Evolutionary conservation across 2,888 invertebrate genomes (phyloP), one percentile per base, ranked within the genome.

Genomic region (Tinea trinotella): DNA sequence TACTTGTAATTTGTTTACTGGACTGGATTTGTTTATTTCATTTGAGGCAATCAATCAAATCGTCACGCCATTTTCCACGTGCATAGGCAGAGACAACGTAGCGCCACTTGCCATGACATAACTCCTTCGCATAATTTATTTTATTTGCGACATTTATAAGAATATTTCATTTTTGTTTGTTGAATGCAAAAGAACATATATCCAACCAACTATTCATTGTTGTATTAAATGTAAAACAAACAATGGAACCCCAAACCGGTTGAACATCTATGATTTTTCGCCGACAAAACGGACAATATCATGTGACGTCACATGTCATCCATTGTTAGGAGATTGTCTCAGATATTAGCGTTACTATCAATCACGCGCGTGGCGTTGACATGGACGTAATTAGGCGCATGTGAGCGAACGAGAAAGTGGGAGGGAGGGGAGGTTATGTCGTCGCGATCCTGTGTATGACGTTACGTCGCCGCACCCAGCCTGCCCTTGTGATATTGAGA

Each of bases 291-390:
- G 50, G 50, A 22, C 50, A 18, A 24, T 50, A 50, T 50, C 50
- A 48, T 50, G n/a, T 50, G 50, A 66, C 67, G 73, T 72, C 67
- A 67, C 71, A 70, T 67, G 73, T 72, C 76, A 70, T 64, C 68
- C 66, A 73, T 77, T 72, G 73, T 72, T 63, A 62, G 67, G 67
- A 68, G 66, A 70, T 68, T 75, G 78, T 79, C 76, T 71, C 65
- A 71, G 74, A 76, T 80, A 80, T 82, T 80, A 83, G 74, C 70
- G 76, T 73, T 76, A 76, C 77, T 76, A 83, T 83, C 82, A 82
- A 83, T 84, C 83, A 84, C 79, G 64, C 66, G 71, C 63, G 74
- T 80, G 82, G 62, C 70, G 64, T 69, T 78, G 83, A 83, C 83
- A 75, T 74, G 70, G 70, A 59, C 74, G 79, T 82, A 81, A 83